Evolutionary conservation across 2,113 vertebrate species (phyloP).

Genomic region (Podocnemis expansa): DNA sequence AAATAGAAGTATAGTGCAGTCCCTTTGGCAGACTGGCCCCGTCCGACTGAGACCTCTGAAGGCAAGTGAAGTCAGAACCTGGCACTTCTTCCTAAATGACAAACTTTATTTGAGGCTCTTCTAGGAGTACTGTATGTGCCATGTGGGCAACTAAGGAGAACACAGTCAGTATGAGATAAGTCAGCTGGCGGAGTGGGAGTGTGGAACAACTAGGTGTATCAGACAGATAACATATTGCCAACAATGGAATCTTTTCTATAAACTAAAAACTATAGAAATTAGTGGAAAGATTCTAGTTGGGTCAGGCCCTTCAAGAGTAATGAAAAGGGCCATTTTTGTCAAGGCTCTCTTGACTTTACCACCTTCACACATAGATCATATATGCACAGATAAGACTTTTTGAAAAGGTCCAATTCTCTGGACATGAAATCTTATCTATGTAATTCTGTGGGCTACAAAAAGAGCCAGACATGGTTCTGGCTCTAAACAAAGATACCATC

Average conservation of each 20-base stretch:
- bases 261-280: background rate
- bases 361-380: background rate
- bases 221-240: background rate
- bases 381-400: background rate
- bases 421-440: background rate
- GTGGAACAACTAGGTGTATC: background rate
- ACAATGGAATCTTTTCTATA: background rate
- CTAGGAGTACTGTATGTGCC: background rate
- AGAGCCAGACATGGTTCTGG: background rate
- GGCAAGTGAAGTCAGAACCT: background rate
- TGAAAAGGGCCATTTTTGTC: background rate
- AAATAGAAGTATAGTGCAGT: too few relatives aligned
- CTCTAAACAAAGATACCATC: background rate
- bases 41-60: background rate
- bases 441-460: background rate
- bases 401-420: background rate
- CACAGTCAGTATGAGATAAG: background rate
- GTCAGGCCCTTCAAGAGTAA: background rate
- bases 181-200: background rate
- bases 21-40: background rate
- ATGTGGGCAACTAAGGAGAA: background rate
- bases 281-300: background rate
- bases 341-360: background rate
- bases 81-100: background rate
- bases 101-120: background rate